These are phyloP conservation scores for Scaptomyza tumidula DNA, from an alignment of 2,888 invertebrate species.

Conservation along the genomic window DNA sequence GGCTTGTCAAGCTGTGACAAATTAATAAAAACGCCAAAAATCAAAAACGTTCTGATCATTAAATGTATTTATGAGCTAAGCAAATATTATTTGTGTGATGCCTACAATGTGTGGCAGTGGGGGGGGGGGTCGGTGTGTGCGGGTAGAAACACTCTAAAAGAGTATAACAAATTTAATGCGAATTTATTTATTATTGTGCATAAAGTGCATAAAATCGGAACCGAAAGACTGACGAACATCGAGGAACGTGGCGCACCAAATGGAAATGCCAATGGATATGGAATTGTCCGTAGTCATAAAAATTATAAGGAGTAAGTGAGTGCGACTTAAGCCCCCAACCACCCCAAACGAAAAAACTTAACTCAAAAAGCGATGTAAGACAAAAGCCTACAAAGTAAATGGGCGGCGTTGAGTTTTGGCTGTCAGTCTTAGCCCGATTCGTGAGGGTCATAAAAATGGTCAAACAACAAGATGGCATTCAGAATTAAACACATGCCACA, in stretches of 20 bases:
- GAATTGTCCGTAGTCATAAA: constrained; percentile 58
- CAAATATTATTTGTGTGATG: constrained; percentile 42
- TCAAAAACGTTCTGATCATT: constrained; percentile 64
- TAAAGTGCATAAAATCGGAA: constrained; percentile 56
- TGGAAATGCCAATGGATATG: constrained; percentile 41
- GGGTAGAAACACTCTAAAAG: constrained; percentile 22
- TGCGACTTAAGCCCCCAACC: constrained; percentile 3
- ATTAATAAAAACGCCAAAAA: constrained; percentile 61
- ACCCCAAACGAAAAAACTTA: background rate
- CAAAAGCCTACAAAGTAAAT: constrained; percentile 55
- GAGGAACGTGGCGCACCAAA: constrained; percentile 49
- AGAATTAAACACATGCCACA: constrained; percentile 58
- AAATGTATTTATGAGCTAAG: constrained; percentile 64
- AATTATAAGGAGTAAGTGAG: constrained; percentile 54
- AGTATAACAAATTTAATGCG: constrained; percentile 53
- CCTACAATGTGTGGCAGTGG: background rate
- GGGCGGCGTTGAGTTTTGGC: constrained; percentile 7
- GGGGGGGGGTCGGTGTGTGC: background rate
- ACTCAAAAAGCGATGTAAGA: constrained; percentile 37
- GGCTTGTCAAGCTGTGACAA: constrained; percentile 50
- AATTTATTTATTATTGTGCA: constrained; percentile 65
- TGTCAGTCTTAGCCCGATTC: constrained; percentile 26
- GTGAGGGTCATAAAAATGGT: constrained; percentile 65
- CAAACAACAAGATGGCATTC: constrained; percentile 47
- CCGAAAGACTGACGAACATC: constrained; percentile 1